A percentile compares a stretch with the other conserved stretches of the same genome.
Conservation (phyloP, 1,140 invertebrate genomes). For the Araneus ventricosus region DNA sequence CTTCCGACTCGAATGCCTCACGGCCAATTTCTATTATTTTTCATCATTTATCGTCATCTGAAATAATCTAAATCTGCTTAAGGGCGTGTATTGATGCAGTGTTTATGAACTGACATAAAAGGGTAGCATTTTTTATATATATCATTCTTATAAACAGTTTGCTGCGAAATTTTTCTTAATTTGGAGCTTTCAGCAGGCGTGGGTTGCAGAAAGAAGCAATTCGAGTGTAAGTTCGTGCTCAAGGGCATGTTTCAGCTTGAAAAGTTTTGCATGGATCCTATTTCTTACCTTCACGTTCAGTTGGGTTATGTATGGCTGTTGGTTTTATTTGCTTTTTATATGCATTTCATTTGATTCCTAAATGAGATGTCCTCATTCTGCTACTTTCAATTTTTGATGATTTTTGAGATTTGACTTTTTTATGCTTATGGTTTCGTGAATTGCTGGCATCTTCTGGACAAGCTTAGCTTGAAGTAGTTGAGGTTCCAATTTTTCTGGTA, state of each 20-base stretch:
- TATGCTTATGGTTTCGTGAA: too few relatives aligned
- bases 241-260: background rate
- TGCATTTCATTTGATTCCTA: too few relatives aligned
- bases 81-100: background rate
- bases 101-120: background rate
- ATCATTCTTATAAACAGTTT: background rate
- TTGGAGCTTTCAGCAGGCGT: background rate
- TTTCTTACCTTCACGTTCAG: background rate
- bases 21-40: background rate
- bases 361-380: too few relatives aligned
- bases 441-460: too few relatives aligned
- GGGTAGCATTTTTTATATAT: background rate
- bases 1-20: background rate
- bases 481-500: too few relatives aligned
- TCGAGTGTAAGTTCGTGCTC: conserved; percentile 27
- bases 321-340: too few relatives aligned
- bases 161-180: background rate
- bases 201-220: background rate
- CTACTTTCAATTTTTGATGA: too few relatives aligned
- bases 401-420: too few relatives aligned
- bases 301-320: too few relatives aligned
- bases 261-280: background rate
- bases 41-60: background rate
- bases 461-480: too few relatives aligned
- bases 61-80: background rate